phyloP scores from a whole-genome alignment of 2,113 vertebrate species.

The Chloebia gouldiae region DNA sequence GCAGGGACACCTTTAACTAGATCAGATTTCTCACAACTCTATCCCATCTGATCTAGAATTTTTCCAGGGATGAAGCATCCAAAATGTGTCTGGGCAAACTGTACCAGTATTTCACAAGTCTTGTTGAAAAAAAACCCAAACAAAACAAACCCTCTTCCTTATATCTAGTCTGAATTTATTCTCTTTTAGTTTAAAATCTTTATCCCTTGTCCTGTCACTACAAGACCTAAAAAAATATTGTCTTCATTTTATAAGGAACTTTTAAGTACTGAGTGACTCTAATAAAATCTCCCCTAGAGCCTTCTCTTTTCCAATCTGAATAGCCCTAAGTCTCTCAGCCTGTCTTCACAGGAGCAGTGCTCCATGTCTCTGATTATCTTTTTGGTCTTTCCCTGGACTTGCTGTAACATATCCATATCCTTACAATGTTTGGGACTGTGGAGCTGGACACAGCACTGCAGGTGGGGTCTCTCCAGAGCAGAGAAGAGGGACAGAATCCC shows the following conservation, averaged over 20 bases:
- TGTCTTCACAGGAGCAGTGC: not conserved
- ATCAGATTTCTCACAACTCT: not conserved
- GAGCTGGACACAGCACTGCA: not conserved
- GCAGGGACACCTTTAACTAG: not conserved
- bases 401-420: not conserved
- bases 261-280: not conserved
- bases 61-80: not conserved
- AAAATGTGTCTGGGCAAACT: not conserved
- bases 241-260: not conserved
- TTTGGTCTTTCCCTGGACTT: not conserved
- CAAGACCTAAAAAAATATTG: not conserved
- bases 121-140: not conserved
- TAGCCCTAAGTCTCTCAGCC: not conserved
- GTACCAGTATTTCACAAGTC: not conserved
- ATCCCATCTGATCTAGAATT: not conserved
- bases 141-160: not conserved
- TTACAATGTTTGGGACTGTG: fast-evolving
- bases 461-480: not conserved
- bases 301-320: not conserved
- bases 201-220: not conserved
- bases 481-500: not conserved
- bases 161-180: not conserved
- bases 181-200: not conserved
- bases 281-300: not conserved
- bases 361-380: not conserved